These are phyloP conservation scores for Bombus polaris DNA, from an alignment of 1,140 invertebrate species.

Conservation along the genomic window DNA sequence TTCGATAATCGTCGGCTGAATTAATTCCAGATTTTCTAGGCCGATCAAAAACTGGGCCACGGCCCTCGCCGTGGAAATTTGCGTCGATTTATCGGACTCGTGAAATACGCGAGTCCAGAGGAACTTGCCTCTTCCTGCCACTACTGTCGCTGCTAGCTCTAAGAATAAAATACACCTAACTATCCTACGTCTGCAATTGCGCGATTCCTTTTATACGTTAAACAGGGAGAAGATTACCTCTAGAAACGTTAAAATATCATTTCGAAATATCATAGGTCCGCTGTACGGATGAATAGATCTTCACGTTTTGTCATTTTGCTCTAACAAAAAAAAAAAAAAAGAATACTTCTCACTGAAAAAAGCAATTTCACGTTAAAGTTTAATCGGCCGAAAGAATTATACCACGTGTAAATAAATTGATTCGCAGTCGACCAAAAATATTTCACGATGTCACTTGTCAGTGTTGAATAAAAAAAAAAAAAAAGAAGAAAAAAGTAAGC, in stretches of 20 bases:
- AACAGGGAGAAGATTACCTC: not conserved
- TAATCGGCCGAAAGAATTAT: not conserved
- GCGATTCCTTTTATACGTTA: not conserved
- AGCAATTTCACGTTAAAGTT: not conserved
- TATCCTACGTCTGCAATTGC: not conserved
- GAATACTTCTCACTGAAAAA: not conserved
- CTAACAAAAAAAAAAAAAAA: not conserved
- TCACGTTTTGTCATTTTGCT: not conserved
- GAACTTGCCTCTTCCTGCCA: not conserved
- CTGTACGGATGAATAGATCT: not conserved
- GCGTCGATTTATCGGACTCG: not conserved
- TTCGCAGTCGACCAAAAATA: not conserved
- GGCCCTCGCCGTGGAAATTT: not conserved
- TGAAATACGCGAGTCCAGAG: not conserved
- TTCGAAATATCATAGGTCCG: not conserved
- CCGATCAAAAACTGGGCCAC: conserved; percentile 32
- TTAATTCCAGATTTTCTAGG: conserved; percentile 59
- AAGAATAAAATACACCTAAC: too few relatives aligned
- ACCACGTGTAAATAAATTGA: conserved; percentile 11
- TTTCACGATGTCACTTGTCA: not conserved
- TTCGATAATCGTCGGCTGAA: conserved; percentile 54
- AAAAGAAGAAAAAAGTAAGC: not conserved
- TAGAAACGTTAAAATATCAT: not conserved
- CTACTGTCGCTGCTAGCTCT: not conserved
- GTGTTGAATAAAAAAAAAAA: not conserved